Conservation (phyloP, 1,140 invertebrate species). For the Drosophila burlai region DNA sequence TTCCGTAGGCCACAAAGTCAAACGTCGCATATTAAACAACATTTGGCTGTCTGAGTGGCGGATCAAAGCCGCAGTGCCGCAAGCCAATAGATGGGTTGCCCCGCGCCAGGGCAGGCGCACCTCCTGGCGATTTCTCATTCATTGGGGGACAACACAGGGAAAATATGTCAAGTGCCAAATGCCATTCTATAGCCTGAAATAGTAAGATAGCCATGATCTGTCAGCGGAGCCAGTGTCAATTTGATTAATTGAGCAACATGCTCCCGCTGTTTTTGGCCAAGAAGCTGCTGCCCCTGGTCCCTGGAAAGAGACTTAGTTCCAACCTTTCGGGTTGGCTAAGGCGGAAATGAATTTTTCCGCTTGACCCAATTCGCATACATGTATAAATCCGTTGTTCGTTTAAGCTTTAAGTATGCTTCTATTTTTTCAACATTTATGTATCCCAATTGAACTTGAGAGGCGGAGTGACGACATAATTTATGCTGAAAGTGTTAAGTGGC, state of each 20-base stretch:
- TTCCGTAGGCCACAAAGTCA: constrained; percentile 50
- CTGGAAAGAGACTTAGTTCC: not conserved
- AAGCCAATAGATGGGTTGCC: constrained; percentile 7
- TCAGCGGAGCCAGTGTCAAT: constrained; percentile 53
- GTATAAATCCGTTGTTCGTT: constrained; percentile 27
- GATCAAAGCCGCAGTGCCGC: constrained; percentile 28
- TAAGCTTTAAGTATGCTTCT: constrained; percentile 39
- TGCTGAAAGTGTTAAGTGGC: constrained; percentile 20
- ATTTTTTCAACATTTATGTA: constrained; percentile 3
- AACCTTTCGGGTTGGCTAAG: constrained; percentile 24
- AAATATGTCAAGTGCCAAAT: constrained; percentile 42
- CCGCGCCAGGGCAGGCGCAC: not conserved
- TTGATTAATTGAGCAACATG: constrained; percentile 57
- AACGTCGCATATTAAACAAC: constrained; percentile 63
- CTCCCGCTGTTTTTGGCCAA: constrained; percentile 17
- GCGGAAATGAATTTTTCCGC: constrained; percentile 71
- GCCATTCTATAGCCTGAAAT: constrained; percentile 27
- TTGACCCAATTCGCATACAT: constrained; percentile 60
- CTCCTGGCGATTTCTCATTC: constrained; percentile 30
- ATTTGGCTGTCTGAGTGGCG: constrained; percentile 39
- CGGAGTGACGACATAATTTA: constrained; percentile 16
- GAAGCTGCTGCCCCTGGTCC: constrained; percentile 3
- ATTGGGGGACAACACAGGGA: constrained; percentile 13
- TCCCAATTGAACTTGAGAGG: constrained; percentile 7
- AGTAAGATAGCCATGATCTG: constrained; percentile 42